Base-by-base conservation (phyloP, 1,140 invertebrate species). In the Habropoda laboriosa region DNA sequence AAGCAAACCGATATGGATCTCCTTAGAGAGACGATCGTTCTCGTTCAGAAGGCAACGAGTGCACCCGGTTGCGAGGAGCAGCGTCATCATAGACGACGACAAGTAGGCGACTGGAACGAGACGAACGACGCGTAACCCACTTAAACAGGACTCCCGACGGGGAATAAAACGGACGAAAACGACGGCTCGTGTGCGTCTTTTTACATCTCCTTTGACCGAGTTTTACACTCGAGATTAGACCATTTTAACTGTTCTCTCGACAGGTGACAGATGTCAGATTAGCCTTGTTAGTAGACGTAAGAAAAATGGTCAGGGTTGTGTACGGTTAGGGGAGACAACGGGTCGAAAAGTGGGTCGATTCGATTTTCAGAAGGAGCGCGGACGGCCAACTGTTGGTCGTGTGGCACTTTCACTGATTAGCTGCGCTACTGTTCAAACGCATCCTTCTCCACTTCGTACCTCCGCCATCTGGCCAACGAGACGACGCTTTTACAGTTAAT, bases 391-490 rank as follows among this genome's bases (percentile, higher is more conserved):
- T n/a, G 53, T 67, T 38, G 64, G 40, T 32, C 74, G 53, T 58
- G 55, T 49, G 75, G 53, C 75, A 77, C 75, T 77, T 70, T 77
- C 75, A 77, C 75, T 77, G 75, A 77, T 77, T 58, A 60, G 53
- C 64, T 57, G 32, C 53, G 74, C 53, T 76, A 42, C 58, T 27
- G 58, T 27, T 40, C 60, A 47, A 42, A 38, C 64, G 51, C 53
- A 38, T 77, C 45, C 21, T 67, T 42, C 60, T 24, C 45, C 0
- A 35, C 45, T 51, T 74, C 53, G n/a, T n/a, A n/a, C n/a, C n/a
- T n/a, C 6, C 35, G 58, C 71, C 71, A 74, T 63, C 58, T 74
- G 71, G 42, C 24, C 35, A 64, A 35, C 32, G 30, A 49, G 57
- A 61, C 57, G 71, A 51, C 21, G 42, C 38, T 64, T 64, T 49